phyloP scores from a whole-genome alignment of 2,888 invertebrate genomes.

The Latrodectus hesperus region DNA sequence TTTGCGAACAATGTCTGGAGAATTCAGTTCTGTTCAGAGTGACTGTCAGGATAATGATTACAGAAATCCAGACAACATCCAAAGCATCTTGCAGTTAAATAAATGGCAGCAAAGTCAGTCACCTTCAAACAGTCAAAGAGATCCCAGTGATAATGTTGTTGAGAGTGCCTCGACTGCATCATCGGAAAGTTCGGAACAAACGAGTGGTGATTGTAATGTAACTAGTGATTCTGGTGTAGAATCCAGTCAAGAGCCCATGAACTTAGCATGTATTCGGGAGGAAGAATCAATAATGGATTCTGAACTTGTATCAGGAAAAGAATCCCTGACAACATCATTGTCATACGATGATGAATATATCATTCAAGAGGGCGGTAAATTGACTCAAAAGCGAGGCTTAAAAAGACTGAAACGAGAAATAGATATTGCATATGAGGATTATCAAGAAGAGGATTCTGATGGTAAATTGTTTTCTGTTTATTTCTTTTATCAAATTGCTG shows the following conservation, averaged over 20 bases:
- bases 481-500: not conserved
- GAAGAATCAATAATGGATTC: constrained; percentile 23
- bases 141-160: constrained; percentile 48
- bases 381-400: constrained; percentile 34
- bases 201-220: constrained; percentile 61
- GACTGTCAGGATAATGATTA: constrained; percentile 33
- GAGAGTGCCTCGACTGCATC: constrained; percentile 68
- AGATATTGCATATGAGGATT: constrained; percentile 52
- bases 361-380: constrained; percentile 28
- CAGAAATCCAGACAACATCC: constrained; percentile 26
- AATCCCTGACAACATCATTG: constrained; percentile 4
- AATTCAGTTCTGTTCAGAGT: constrained; percentile 31
- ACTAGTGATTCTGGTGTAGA: constrained; percentile 70
- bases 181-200: constrained; percentile 64
- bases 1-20: constrained; percentile 57
- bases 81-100: constrained; percentile 30
- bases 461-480: constrained; percentile 40
- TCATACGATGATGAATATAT: constrained; percentile 25
- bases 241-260: constrained; percentile 69
- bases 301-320: constrained; percentile 35
- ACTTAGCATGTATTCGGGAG: constrained; percentile 61
- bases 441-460: constrained; percentile 66
- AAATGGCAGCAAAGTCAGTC: constrained; percentile 42
- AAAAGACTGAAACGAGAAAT: constrained; percentile 63
- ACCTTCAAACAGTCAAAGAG: constrained; percentile 24